Conservation (phyloP, 2,797 vertebrate genomes). For the Lepilemur ruficaudatus region DNA sequence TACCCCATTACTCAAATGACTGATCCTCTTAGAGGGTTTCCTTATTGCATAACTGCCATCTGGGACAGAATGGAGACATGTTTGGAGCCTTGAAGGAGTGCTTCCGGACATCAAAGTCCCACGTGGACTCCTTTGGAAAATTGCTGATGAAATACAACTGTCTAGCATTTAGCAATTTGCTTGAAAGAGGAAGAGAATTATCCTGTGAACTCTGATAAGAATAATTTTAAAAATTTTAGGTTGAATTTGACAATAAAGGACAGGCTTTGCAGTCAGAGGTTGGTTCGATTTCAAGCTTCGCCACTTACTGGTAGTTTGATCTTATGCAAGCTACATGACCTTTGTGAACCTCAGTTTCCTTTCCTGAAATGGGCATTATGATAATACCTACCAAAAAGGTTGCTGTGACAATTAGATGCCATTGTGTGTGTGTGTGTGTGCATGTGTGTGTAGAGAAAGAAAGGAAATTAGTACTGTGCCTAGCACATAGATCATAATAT, state of each 20-base stretch:
- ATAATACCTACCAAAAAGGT: not conserved
- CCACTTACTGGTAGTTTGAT: not conserved
- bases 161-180: not conserved
- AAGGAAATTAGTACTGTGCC: not conserved
- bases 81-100: not conserved
- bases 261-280: not conserved
- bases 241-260: not conserved
- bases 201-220: constrained; percentile 10
- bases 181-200: constrained; percentile 44
- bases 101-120: constrained; percentile 37
- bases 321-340: not conserved
- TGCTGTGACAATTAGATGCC: not conserved
- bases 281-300: not conserved
- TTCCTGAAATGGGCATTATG: not conserved
- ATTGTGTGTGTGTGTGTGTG: not conserved
- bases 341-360: constrained; percentile 2
- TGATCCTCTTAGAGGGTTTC: constrained; percentile 77
- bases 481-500: not conserved
- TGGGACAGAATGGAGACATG: not conserved
- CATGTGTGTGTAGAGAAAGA: not conserved
- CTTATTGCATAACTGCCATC: constrained; percentile 67
- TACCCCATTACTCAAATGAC: constrained; percentile 71
- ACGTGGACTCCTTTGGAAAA: not conserved
- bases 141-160: constrained; percentile 18
- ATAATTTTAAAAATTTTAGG: constrained; percentile 25